Percentiles rank a stretch among this genome's conserved stretches.
Evolutionary conservation across 2,888 invertebrate genomes (phyloP).

Genomic region (Lypha dubia): DNA sequence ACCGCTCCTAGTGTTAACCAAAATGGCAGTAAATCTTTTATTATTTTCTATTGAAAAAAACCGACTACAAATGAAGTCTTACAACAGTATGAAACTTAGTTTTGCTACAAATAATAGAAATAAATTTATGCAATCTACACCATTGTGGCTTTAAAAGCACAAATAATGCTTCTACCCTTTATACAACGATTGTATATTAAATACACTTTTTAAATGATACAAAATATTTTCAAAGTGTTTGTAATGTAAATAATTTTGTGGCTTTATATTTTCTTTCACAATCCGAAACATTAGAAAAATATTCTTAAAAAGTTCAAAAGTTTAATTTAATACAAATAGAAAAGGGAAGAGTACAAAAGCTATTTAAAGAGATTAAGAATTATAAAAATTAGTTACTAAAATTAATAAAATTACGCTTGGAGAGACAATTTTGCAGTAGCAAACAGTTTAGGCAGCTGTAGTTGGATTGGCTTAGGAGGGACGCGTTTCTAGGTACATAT

Average conservation of each 20-base stretch:
- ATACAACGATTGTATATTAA: slow-evolving; percentile 8
- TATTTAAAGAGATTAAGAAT: too few relatives aligned
- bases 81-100: slow-evolving; percentile 54
- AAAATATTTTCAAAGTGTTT: slow-evolving; percentile 29
- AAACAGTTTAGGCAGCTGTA: too few relatives aligned
- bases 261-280: slow-evolving; percentile 4
- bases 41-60: background rate
- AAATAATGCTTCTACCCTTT: slow-evolving; percentile 16
- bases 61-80: slow-evolving; percentile 54
- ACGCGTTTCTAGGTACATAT: too few relatives aligned
- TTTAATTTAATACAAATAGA: slow-evolving; percentile 11
- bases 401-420: too few relatives aligned
- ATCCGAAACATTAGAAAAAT: background rate
- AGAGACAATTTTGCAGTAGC: too few relatives aligned
- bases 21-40: background rate
- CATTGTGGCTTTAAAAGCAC: slow-evolving; percentile 26
- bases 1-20: too few relatives aligned
- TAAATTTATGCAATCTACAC: slow-evolving; percentile 33
- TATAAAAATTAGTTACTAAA: too few relatives aligned
- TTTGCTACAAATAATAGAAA: slow-evolving; percentile 2
- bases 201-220: slow-evolving; percentile 16
- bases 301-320: slow-evolving; percentile 25
- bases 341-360: too few relatives aligned
- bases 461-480: too few relatives aligned
- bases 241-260: slow-evolving; percentile 10